Evolutionary conservation across 2,113 vertebrate species (phyloP).

Genomic region (Leucopsar rothschildi): DNA sequence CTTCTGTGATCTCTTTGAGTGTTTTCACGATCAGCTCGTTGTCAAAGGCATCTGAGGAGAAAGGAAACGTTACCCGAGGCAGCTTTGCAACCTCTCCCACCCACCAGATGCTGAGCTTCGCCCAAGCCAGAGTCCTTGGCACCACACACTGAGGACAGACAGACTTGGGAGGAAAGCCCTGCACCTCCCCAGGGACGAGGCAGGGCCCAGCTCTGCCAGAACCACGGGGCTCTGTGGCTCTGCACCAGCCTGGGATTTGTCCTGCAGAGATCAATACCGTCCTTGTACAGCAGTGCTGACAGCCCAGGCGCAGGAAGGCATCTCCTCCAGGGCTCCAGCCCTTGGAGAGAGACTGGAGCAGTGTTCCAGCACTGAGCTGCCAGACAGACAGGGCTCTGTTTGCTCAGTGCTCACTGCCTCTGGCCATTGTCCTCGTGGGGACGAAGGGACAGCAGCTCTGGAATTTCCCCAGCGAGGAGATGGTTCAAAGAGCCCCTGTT

Average conservation of each 20-base stretch:
- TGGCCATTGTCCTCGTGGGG: neutral
- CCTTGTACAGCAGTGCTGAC: neutral
- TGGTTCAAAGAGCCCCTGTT: neutral
- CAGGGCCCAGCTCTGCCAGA: neutral
- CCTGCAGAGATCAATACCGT: neutral
- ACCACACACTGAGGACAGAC: rapidly evolving
- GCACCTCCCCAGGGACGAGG: rapidly evolving
- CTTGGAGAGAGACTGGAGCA: constrained; percentile 3
- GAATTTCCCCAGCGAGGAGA: neutral
- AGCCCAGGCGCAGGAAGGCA: neutral
- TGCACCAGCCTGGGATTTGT: neutral
- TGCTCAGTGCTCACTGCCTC: neutral
- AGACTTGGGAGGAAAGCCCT: neutral
- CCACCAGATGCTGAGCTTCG: neutral
- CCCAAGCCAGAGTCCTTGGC: neutral
- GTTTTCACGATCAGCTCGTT: constrained; percentile 92
- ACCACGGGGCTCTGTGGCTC: neutral
- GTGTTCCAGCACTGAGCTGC: neutral
- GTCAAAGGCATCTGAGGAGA: constrained; percentile 92
- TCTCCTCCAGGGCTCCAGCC: neutral
- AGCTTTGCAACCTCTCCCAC: neutral
- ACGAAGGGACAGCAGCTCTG: neutral
- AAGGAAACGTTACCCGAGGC: neutral
- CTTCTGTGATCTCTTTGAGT: constrained; percentile 85
- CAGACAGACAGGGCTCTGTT: constrained; percentile 46